Percentiles rank a stretch among this genome's conserved stretches.
These are phyloP conservation scores for Cephus cinctus DNA, from an alignment of 1,140 invertebrate species.

Conservation along the genomic window DNA sequence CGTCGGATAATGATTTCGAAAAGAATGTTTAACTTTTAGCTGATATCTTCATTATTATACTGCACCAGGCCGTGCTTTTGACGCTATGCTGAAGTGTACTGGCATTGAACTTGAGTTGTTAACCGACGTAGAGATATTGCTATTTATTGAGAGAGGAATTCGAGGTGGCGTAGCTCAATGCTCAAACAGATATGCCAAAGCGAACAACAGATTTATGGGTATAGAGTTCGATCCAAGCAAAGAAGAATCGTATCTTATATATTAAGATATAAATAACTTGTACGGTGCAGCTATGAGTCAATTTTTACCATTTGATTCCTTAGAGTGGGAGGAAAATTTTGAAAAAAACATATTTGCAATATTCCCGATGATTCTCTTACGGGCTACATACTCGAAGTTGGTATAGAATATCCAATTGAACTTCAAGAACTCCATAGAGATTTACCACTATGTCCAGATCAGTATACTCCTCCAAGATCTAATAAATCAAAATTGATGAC, in stretches of 20 bases:
- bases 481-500: slow-evolving; percentile 41
- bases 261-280: slow-evolving; percentile 41
- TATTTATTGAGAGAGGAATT: slow-evolving; percentile 48
- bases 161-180: too few relatives aligned
- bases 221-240: slow-evolving; percentile 21
- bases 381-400: slow-evolving; percentile 57
- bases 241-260: slow-evolving; percentile 24
- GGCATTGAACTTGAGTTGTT: slow-evolving; percentile 50
- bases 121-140: slow-evolving; percentile 47
- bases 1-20: too few relatives aligned
- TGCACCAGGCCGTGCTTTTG: slow-evolving; percentile 42
- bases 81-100: slow-evolving; percentile 49
- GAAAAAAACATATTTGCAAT: slow-evolving; percentile 29
- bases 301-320: slow-evolving; percentile 22
- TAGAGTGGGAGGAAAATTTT: slow-evolving; percentile 25
- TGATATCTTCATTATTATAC: slow-evolving; percentile 48
- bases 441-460: slow-evolving; percentile 54
- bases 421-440: slow-evolving; percentile 57
- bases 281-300: slow-evolving; percentile 32
- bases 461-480: slow-evolving; percentile 16
- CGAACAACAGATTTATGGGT: slow-evolving; percentile 32
- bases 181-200: slow-evolving; percentile 35
- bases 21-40: slow-evolving; percentile 38
- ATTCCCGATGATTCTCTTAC: slow-evolving; percentile 36
- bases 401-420: slow-evolving; percentile 25